A percentile compares a stretch with the other conserved stretches of the same genome.
Conservation (phyloP, 2,888 invertebrate species). For the Coenonympha arcania region DNA sequence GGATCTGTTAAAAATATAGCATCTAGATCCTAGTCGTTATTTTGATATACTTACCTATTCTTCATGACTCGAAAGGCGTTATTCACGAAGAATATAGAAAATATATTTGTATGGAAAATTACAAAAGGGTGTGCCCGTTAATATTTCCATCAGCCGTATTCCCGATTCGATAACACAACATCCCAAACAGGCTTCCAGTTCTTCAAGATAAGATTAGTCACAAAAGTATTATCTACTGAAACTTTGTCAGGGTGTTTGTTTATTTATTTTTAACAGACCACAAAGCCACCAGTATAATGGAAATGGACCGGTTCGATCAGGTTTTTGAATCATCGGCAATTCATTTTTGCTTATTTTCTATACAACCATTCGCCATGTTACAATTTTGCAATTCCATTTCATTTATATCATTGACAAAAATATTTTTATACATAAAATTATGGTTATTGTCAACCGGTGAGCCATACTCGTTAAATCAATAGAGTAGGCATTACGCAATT, state of each 20-base stretch:
- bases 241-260: constrained; percentile 41
- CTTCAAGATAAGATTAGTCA: constrained; percentile 11
- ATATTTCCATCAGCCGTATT: no score
- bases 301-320: constrained; percentile 59
- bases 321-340: constrained; percentile 40
- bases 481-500: constrained; percentile 6
- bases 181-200: no score
- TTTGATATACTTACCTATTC: no score
- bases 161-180: no score
- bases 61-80: no score
- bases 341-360: constrained; percentile 25
- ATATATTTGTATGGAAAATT: no score
- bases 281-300: constrained; percentile 47
- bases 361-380: constrained; percentile 10
- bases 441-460: background rate
- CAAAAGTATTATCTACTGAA: constrained; percentile 35
- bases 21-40: no score
- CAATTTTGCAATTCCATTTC: constrained; percentile 6
- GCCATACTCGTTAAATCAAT: constrained; percentile 1
- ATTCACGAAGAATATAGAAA: no score
- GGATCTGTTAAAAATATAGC: no score
- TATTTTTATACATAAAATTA: no score
- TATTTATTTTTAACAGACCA: constrained; percentile 50
- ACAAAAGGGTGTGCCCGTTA: no score
- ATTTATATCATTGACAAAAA: background rate